Evolutionary conservation across 35 echinoderm and acorn worm species (phyloP).

Genomic region (Heliocidaris erythrogramma): DNA sequence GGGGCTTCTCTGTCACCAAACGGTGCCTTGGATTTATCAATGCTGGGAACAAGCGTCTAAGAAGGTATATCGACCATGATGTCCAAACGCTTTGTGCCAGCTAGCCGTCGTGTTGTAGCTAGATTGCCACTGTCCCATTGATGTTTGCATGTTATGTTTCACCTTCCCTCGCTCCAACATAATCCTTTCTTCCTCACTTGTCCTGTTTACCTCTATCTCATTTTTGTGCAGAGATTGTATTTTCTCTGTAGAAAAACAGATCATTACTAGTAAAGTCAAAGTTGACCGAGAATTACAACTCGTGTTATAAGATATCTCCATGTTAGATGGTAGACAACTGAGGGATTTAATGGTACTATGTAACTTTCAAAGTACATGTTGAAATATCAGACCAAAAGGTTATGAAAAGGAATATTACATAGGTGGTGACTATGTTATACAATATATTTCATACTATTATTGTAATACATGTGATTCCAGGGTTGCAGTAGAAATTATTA

Average conservation of each 20-base stretch:
- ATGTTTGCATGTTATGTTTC: background rate
- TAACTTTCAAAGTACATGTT: background rate
- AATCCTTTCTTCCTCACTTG: background rate
- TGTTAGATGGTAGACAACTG: background rate
- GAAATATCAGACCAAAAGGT: background rate
- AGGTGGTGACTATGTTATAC: too few relatives aligned
- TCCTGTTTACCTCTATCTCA: background rate
- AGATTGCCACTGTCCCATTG: background rate
- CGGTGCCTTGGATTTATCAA: slow-evolving; percentile 16
- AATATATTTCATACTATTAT: too few relatives aligned
- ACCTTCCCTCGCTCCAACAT: background rate
- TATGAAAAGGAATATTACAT: too few relatives aligned
- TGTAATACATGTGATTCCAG: too few relatives aligned
- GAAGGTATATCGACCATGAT: background rate
- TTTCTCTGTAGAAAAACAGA: background rate
- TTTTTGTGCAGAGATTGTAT: background rate
- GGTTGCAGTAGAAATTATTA: too few relatives aligned
- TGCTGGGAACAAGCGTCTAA: slow-evolving; percentile 46
- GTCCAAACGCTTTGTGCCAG: background rate
- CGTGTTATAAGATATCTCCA: background rate
- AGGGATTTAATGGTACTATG: background rate
- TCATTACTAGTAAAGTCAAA: background rate
- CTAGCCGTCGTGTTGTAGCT: background rate
- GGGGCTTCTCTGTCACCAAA: background rate
- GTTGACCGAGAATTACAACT: background rate